A percentile compares a stretch with the other conserved stretches of the same genome.
phyloP scores from a whole-genome alignment of 2,888 invertebrate genomes.

The Caradrina kadenii region DNA sequence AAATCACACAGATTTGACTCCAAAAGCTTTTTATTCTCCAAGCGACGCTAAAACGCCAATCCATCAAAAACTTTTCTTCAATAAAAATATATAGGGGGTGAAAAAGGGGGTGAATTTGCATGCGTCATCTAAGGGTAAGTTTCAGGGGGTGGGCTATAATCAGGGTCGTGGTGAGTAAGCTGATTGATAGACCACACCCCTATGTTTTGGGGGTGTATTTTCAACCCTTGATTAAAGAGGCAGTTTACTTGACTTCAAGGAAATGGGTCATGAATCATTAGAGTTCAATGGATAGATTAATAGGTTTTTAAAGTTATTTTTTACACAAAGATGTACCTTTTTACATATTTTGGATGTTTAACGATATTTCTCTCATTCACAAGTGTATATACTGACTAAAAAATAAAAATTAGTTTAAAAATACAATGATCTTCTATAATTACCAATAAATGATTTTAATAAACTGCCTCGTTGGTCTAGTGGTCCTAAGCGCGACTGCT shows the following conservation, averaged over 20 bases:
- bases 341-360: too few species aligned
- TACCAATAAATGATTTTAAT: too few species aligned
- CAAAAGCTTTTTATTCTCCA: conserved; percentile 48
- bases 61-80: conserved; percentile 61
- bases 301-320: conserved; percentile 5
- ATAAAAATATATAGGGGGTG: conserved; percentile 54
- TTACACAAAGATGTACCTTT: too few species aligned
- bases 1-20: conserved; percentile 41
- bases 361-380: too few species aligned
- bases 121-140: conserved; percentile 65
- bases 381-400: too few species aligned
- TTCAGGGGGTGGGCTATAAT: conserved; percentile 62
- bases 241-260: conserved; percentile 57
- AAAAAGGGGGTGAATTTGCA: conserved; percentile 61
- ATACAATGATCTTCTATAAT: too few species aligned
- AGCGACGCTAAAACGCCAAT: conserved; percentile 54
- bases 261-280: conserved; percentile 55
- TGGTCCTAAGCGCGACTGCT: too few species aligned
- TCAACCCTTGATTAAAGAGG: conserved; percentile 53
- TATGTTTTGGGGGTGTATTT: conserved; percentile 52
- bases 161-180: conserved; percentile 62
- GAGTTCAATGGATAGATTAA: conserved; percentile 29
- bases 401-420: too few species aligned
- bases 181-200: conserved; percentile 66
- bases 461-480: too few species aligned